These are phyloP conservation scores for Phataginus tetradactyla DNA, from an alignment of 2,797 vertebrate genomes.

Conservation along the genomic window DNA sequence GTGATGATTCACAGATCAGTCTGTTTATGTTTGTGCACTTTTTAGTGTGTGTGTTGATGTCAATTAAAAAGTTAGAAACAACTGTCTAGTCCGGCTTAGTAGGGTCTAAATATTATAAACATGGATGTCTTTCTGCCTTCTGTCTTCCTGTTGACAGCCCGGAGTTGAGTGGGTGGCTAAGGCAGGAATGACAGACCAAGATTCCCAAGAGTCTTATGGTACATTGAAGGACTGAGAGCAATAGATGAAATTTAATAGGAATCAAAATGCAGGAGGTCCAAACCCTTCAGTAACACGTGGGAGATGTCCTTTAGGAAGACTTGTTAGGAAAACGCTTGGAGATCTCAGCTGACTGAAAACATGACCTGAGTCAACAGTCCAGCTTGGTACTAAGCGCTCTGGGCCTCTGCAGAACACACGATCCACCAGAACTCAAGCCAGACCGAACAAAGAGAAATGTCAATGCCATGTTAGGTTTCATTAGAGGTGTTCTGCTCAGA, in stretches of 20 bases:
- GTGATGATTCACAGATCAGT: background rate
- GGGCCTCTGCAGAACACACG: background rate
- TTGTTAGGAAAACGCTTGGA: background rate
- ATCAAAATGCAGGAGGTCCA: background rate
- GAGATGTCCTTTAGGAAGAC: background rate
- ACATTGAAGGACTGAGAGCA: background rate
- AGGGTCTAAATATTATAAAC: background rate
- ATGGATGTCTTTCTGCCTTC: background rate
- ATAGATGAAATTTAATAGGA: background rate
- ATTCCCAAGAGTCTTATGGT: background rate
- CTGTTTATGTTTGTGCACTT: background rate
- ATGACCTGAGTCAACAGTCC: background rate
- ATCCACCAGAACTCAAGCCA: background rate
- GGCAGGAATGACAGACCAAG: background rate
- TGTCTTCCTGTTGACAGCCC: background rate
- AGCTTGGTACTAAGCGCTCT: background rate
- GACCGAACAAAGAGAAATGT: background rate
- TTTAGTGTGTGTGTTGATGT: conserved; percentile 10
- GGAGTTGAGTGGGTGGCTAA: too few relatives aligned
- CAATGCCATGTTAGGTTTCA: background rate
- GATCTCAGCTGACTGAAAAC: background rate
- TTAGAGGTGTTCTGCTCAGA: too few relatives aligned
- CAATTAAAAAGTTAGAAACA: background rate
- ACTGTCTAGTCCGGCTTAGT: background rate
- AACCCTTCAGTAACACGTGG: accelerated